These are phyloP conservation scores for Drosophila tanythrix DNA, from an alignment of 2,888 invertebrate genomes.

Conservation along the genomic window DNA sequence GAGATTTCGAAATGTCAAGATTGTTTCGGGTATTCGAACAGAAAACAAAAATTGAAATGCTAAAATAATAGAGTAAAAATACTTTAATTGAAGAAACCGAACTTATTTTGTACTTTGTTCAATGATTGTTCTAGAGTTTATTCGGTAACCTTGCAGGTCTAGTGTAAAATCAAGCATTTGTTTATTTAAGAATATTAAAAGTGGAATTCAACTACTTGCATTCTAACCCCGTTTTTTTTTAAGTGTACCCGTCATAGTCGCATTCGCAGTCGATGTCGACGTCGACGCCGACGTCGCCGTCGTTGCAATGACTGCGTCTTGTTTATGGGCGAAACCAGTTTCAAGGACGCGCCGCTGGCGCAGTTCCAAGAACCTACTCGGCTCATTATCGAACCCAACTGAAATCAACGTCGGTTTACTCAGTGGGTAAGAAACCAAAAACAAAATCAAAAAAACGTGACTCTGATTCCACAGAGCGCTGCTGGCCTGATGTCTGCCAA, in stretches of 20 bases:
- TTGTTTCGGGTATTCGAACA: not conserved
- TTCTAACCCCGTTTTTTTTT: not conserved
- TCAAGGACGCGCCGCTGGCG: slow-evolving; percentile 74
- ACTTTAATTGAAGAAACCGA: not conserved
- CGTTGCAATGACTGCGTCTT: slow-evolving; percentile 46
- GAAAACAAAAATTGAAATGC: not conserved
- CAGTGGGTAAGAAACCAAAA: not conserved
- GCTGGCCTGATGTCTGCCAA: slow-evolving; percentile 14
- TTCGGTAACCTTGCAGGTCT: not conserved
- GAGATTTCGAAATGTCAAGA: not conserved
- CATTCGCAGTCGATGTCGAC: slow-evolving; percentile 6
- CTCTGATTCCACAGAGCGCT: slow-evolving; percentile 49
- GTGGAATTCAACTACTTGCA: not conserved
- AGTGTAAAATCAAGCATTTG: not conserved
- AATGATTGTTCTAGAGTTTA: not conserved
- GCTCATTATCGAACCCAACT: slow-evolving; percentile 56
- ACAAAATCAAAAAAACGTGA: slow-evolving; percentile 57
- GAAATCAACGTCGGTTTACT: slow-evolving; percentile 3
- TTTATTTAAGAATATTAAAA: not conserved
- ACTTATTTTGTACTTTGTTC: not conserved
- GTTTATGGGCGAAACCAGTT: slow-evolving; percentile 74
- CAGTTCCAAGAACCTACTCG: slow-evolving; percentile 71
- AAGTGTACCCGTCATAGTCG: slow-evolving; percentile 5
- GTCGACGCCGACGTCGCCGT: slow-evolving; percentile 9
- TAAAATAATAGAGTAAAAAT: not conserved